Evolutionary conservation across 2,888 invertebrate genomes (phyloP).

Genomic region (Halictus quadricinctus): DNA sequence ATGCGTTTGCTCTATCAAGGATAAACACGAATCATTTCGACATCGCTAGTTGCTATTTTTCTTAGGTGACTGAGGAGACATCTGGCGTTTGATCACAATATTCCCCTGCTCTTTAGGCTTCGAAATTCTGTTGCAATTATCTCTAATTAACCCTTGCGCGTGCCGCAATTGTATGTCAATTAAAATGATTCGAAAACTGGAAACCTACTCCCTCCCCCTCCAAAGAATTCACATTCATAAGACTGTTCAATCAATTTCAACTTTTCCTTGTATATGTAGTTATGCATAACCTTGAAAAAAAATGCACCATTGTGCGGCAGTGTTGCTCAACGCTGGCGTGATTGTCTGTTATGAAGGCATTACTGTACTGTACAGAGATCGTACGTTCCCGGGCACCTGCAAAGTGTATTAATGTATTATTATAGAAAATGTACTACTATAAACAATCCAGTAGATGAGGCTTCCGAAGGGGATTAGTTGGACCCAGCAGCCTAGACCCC

Average conservation of each 20-base stretch:
- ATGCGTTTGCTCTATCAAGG: conserved; percentile 61
- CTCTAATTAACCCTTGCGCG: neutral
- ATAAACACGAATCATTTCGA: conserved; percentile 53
- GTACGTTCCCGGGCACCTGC: neutral
- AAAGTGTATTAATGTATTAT: neutral
- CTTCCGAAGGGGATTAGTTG: neutral
- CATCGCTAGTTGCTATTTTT: conserved; percentile 30
- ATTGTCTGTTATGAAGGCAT: neutral
- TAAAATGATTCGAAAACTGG: neutral
- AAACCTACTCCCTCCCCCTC: neutral
- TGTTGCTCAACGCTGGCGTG: neutral
- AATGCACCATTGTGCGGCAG: neutral
- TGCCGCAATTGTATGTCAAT: neutral
- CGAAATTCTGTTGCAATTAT: neutral
- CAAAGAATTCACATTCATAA: neutral
- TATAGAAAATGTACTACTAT: neutral
- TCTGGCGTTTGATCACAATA: neutral
- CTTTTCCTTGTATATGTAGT: neutral
- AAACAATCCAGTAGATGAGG: neutral
- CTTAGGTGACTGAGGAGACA: conserved; percentile 1
- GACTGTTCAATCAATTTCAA: neutral
- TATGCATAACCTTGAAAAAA: neutral
- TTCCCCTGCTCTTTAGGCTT: neutral
- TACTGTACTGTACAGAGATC: neutral
- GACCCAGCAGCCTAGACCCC: neutral